Evolutionary conservation across 2,113 vertebrate species (phyloP).

Genomic region (Glaucomys volans): DNA sequence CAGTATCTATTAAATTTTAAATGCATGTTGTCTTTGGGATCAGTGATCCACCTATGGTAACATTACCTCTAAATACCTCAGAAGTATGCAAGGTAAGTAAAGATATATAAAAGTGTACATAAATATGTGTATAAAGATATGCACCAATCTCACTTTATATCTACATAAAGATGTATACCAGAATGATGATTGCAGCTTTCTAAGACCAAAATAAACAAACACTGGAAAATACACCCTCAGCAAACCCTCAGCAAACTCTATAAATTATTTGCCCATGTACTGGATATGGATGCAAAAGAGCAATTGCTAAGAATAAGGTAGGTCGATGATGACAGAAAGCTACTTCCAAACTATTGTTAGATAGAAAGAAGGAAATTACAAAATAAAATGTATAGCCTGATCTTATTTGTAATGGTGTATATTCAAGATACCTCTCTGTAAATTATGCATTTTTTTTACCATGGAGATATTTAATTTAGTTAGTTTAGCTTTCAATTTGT

Average conservation of each 20-base stretch:
- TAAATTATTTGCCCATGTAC: background rate
- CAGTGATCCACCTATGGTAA: background rate
- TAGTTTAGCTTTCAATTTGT: conserved; percentile 23
- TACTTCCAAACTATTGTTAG: background rate
- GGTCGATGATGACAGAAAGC: background rate
- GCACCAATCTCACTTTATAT: background rate
- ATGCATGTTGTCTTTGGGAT: background rate
- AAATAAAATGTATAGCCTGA: background rate
- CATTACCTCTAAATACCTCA: background rate
- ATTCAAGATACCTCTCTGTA: background rate
- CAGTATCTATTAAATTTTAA: background rate
- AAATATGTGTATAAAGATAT: background rate
- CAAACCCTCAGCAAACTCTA: conserved; percentile 33
- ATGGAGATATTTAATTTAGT: background rate
- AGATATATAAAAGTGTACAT: background rate
- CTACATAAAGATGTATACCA: background rate
- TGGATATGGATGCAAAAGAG: background rate
- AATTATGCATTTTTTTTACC: background rate
- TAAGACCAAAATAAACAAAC: background rate
- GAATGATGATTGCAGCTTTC: background rate
- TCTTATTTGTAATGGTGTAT: background rate
- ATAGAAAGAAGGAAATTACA: background rate
- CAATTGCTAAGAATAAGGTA: background rate
- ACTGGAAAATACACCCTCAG: background rate
- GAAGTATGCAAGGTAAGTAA: background rate